Conservation (phyloP, 2,888 invertebrate species). For the Pediacus dermestoides region DNA sequence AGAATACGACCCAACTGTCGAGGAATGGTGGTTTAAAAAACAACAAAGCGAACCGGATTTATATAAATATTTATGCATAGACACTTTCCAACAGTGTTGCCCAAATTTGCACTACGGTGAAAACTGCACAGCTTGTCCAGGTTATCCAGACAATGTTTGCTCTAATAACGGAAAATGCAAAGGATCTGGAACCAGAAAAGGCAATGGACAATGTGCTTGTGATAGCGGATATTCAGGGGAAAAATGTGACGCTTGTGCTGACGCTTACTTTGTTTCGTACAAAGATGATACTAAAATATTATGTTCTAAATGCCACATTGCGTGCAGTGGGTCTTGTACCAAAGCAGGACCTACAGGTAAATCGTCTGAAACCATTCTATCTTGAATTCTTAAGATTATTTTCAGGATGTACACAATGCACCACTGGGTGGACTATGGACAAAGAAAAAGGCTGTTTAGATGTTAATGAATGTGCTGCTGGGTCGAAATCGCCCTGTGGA, state of each 20-base stretch:
- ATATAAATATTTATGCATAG: slow-evolving; percentile 74
- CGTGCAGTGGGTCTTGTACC: slow-evolving; percentile 75
- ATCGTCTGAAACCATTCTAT: neutral
- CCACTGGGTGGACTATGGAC: slow-evolving; percentile 70
- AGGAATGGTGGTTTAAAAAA: slow-evolving; percentile 84
- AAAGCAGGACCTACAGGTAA: slow-evolving; percentile 66
- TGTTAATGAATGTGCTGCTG: slow-evolving; percentile 74
- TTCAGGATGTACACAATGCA: slow-evolving; percentile 60
- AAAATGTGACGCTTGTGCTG: slow-evolving; percentile 72
- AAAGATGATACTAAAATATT: slow-evolving; percentile 69
- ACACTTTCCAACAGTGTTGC: slow-evolving; percentile 75
- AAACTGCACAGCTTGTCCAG: slow-evolving; percentile 75
- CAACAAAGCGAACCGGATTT: slow-evolving; percentile 54
- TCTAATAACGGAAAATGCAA: slow-evolving; percentile 71
- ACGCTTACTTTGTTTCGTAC: slow-evolving; percentile 70
- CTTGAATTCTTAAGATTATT: slow-evolving; percentile 7
- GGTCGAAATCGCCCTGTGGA: slow-evolving; percentile 52
- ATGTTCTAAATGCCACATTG: slow-evolving; percentile 74
- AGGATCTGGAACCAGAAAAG: slow-evolving; percentile 89
- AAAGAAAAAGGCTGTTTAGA: slow-evolving; percentile 77
- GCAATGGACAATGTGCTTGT: slow-evolving; percentile 87
- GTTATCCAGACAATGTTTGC: slow-evolving; percentile 72
- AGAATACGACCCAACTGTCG: slow-evolving; percentile 75
- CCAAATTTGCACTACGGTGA: slow-evolving; percentile 79
- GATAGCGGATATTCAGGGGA: slow-evolving; percentile 77